phyloP scores from a whole-genome alignment of 2,888 invertebrate species.

The Strigamia maritima region DNA sequence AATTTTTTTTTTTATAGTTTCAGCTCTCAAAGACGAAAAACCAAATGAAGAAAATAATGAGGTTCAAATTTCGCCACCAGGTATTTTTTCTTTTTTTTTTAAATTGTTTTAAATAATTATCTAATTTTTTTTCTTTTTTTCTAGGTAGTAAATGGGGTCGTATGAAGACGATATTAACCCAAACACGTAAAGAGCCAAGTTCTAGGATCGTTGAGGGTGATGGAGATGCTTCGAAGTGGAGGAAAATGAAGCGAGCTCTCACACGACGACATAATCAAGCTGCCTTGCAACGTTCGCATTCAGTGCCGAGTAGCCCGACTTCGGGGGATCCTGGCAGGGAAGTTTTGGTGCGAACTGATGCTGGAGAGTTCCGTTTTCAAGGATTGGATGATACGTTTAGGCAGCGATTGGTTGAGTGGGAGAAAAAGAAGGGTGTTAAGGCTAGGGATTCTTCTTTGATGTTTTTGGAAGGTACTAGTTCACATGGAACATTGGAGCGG shows the following conservation, averaged over 20 bases:
- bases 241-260: slow-evolving; percentile 67
- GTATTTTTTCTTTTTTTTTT: neutral
- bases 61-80: neutral
- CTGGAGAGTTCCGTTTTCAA: slow-evolving; percentile 78
- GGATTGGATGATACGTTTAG: slow-evolving; percentile 85
- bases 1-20: neutral
- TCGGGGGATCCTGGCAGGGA: slow-evolving; percentile 48
- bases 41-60: neutral
- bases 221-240: slow-evolving; percentile 64
- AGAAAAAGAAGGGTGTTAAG: slow-evolving; percentile 69
- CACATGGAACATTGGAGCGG: neutral
- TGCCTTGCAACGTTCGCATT: slow-evolving; percentile 42
- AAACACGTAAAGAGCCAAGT: neutral
- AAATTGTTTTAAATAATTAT: neutral
- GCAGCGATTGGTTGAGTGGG: slow-evolving; percentile 85
- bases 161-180: neutral
- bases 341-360: slow-evolving; percentile 75
- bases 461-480: neutral
- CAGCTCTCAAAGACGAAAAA: neutral
- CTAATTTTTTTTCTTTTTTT: neutral
- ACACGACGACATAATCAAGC: slow-evolving; percentile 47
- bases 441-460: neutral
- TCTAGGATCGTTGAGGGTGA: neutral
- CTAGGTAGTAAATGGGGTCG: neutral
- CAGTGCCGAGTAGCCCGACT: slow-evolving; percentile 66